These are phyloP conservation scores for Trachurus trachurus DNA, from an alignment of 2,797 vertebrate species.

Conservation along the genomic window DNA sequence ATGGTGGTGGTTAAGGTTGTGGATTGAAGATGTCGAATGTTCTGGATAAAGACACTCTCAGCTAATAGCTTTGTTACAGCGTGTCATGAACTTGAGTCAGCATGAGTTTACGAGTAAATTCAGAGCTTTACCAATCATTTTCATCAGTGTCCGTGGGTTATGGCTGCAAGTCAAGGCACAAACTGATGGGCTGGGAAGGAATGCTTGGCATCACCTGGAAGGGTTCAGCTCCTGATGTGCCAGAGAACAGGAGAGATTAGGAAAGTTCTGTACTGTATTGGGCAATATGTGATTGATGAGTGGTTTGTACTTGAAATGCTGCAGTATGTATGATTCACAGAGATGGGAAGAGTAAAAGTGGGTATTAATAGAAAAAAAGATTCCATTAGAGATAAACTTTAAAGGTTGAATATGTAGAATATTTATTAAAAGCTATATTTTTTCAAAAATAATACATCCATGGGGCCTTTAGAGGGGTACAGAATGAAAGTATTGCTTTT, in stretches of 20 bases:
- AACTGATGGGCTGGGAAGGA: slow-evolving; percentile 36
- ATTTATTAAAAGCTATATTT: too few relatives aligned
- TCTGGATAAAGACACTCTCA: background rate
- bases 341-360: background rate
- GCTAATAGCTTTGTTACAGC: background rate
- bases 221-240: slow-evolving; percentile 4
- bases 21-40: background rate
- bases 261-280: background rate
- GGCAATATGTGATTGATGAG: slow-evolving; percentile 33
- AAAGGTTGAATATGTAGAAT: too few relatives aligned
- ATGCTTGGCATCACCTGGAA: slow-evolving; percentile 32
- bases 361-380: background rate
- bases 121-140: background rate
- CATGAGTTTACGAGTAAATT: background rate
- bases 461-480: too few relatives aligned
- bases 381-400: background rate
- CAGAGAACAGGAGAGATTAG: background rate
- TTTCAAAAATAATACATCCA: too few relatives aligned
- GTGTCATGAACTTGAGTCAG: slow-evolving; percentile 35
- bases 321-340: background rate
- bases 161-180: slow-evolving; percentile 44
- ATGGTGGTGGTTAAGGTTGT: background rate
- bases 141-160: slow-evolving; percentile 1
- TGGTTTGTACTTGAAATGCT: slow-evolving; percentile 4
- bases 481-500: too few relatives aligned